Base-by-base conservation (phyloP, 2,888 invertebrate genomes). In the Venusia cambrica region DNA sequence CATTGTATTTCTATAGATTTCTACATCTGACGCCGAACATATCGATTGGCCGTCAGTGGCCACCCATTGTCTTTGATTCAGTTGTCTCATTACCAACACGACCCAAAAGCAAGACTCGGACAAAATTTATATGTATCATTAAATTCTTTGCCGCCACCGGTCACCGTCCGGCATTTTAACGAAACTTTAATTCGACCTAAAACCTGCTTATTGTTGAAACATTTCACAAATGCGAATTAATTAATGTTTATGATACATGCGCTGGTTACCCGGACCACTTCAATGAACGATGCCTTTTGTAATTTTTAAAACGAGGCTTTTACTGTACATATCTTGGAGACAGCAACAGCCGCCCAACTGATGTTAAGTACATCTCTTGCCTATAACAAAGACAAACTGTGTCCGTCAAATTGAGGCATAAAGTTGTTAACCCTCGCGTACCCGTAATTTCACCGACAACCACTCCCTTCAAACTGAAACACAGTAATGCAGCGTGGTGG, bases 61-160 rank as follows among this genome's bases (percentile, higher is more conserved):
- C 71, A 69, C 72, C 74, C 75, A 76, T 79, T 80, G 75, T 75
- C 53, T 67, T 68, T 71, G 64, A 73, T 72, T 73, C 72, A 71
- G 69, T 63, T 59, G 70, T 72, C 73, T 80, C 73, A 67, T 79
- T 79, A 80, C 51, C 48, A 52, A 61, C 59, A 49, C 51, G 47
- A 47, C 45, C 47, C 52, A 59, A 63, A 71, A 77, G 70, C 72
- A 54, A 58, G 61, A 51, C 58, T 55, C 57, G 48, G 54, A 73
- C 67, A 71, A 42, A 73, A 77, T 75, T 79, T 77, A 78, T 77
- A 65, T 64, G 54, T 57, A 59, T 61, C 73, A 74, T 78, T 74
- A 76, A 68, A 53, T 56, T 62, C 63, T 62, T 65, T 64, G 65
- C 59, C 58, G 62, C 65, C 58, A 55, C 57, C 28, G 51, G 62